These are phyloP conservation scores for Mechanitis mazaeus DNA, from an alignment of 2,888 invertebrate species.

Conservation along the genomic window DNA sequence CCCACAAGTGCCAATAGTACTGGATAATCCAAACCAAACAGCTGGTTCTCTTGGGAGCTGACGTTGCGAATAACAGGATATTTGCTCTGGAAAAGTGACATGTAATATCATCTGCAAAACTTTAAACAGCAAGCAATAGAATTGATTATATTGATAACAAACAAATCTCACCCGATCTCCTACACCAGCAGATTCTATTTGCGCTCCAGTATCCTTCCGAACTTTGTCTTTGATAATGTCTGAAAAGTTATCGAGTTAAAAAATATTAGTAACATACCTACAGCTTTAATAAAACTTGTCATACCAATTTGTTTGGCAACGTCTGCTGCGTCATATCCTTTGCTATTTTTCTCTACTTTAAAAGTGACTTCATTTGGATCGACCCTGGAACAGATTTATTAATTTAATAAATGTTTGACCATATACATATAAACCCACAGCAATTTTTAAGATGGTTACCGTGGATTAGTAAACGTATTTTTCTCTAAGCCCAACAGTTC, in stretches of 20 bases:
- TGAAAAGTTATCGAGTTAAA: constrained; percentile 33
- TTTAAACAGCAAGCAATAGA: too few species aligned
- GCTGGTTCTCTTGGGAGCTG: constrained; percentile 40
- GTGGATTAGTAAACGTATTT: constrained; percentile 78
- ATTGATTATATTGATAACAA: background rate
- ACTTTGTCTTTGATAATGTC: constrained; percentile 81
- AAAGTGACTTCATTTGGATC: constrained; percentile 87
- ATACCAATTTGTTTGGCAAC: constrained; percentile 81
- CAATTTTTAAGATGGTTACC: constrained; percentile 57
- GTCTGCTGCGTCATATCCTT: constrained; percentile 80
- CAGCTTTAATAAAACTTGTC: constrained; percentile 25
- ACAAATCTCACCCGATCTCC: constrained; percentile 82
- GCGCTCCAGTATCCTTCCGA: constrained; percentile 80
- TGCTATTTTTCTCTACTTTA: constrained; percentile 80
- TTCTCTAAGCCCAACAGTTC: constrained; percentile 81
- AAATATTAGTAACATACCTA: background rate
- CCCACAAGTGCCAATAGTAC: constrained; percentile 60
- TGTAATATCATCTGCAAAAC: background rate
- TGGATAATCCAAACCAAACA: constrained; percentile 55
- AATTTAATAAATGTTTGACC: constrained; percentile 6
- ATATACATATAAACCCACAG: constrained; percentile 11
- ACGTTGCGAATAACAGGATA: constrained; percentile 54
- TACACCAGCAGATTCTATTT: constrained; percentile 84
- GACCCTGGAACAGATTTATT: constrained; percentile 73
- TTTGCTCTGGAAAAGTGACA: constrained; percentile 51